These are phyloP conservation scores for Thamnophis elegans DNA, from an alignment of 2,797 vertebrate species.

Conservation along the genomic window DNA sequence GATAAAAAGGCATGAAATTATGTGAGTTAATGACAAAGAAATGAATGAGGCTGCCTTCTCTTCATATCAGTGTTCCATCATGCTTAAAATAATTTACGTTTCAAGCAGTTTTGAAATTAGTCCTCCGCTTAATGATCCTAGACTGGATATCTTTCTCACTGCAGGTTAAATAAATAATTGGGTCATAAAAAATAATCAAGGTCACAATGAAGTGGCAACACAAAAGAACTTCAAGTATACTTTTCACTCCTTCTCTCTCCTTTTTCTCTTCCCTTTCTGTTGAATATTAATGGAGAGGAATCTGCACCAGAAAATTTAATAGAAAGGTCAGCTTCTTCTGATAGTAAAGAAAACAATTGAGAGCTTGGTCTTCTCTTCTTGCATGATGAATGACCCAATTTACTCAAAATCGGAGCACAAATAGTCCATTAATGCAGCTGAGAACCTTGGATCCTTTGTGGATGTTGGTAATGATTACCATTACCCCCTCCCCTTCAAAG, in stretches of 20 bases:
- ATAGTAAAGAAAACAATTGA: slow-evolving; percentile 53
- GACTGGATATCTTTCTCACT: slow-evolving; percentile 34
- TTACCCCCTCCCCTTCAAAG: neutral
- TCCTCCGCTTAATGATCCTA: slow-evolving; percentile 39
- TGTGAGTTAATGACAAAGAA: slow-evolving; percentile 44
- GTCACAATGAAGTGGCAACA: slow-evolving; percentile 37
- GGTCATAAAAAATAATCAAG: slow-evolving; percentile 50
- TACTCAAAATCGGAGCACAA: slow-evolving; percentile 17
- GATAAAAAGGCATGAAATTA: slow-evolving; percentile 48
- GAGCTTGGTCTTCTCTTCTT: slow-evolving; percentile 46
- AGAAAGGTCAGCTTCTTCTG: slow-evolving; percentile 59
- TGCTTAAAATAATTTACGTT: slow-evolving; percentile 46
- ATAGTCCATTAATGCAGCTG: slow-evolving; percentile 32
- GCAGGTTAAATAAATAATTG: slow-evolving; percentile 54
- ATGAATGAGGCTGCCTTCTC: slow-evolving; percentile 17
- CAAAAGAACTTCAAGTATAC: neutral
- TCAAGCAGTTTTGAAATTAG: slow-evolving; percentile 42
- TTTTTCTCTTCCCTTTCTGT: neutral
- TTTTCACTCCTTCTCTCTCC: neutral
- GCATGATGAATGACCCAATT: slow-evolving; percentile 56
- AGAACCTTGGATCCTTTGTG: slow-evolving; percentile 2
- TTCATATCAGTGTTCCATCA: slow-evolving; percentile 24
- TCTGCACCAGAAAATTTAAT: slow-evolving; percentile 57
- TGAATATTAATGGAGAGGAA: slow-evolving; percentile 64
- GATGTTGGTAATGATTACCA: neutral